Conservation (phyloP, 2,113 vertebrate species). For the Paracanthobrama guichenoti region DNA sequence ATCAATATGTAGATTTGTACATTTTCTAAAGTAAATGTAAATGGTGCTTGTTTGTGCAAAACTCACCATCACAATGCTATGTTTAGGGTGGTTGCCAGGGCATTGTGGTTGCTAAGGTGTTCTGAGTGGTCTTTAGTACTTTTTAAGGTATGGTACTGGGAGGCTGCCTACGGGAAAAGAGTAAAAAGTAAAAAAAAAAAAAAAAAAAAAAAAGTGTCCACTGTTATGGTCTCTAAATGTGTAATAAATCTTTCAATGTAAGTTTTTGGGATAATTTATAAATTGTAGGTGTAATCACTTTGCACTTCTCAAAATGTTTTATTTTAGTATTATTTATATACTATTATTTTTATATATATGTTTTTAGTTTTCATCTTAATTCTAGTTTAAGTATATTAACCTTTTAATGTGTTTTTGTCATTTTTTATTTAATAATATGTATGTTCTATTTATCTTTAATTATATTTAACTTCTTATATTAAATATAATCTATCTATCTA, state of each 20-base stretch:
- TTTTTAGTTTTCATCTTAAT: neutral
- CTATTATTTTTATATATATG: neutral
- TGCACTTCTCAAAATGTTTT: too few species aligned
- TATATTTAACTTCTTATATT: neutral
- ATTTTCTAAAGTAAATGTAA: neutral
- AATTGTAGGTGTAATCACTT: too few species aligned
- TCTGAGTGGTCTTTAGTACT: slow-evolving; percentile 7
- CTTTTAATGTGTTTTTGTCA: neutral
- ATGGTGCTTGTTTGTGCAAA: neutral
- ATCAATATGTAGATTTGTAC: neutral
- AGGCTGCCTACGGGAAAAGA: neutral
- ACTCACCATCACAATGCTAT: neutral
- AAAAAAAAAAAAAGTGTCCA: neutral
- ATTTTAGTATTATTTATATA: neutral
- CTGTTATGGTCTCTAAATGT: neutral
- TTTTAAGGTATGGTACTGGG: neutral
- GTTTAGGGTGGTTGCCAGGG: neutral
- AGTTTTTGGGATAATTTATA: neutral
- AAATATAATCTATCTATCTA: too few species aligned
- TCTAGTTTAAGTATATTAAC: neutral
- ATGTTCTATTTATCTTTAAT: neutral
- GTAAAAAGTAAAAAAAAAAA: too few species aligned
- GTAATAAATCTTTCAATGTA: neutral
- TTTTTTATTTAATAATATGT: neutral
- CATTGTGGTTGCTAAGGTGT: slow-evolving; percentile 10